These are phyloP conservation scores for Anableps anableps DNA, from an alignment of 2,797 vertebrate species.

Conservation along the genomic window DNA sequence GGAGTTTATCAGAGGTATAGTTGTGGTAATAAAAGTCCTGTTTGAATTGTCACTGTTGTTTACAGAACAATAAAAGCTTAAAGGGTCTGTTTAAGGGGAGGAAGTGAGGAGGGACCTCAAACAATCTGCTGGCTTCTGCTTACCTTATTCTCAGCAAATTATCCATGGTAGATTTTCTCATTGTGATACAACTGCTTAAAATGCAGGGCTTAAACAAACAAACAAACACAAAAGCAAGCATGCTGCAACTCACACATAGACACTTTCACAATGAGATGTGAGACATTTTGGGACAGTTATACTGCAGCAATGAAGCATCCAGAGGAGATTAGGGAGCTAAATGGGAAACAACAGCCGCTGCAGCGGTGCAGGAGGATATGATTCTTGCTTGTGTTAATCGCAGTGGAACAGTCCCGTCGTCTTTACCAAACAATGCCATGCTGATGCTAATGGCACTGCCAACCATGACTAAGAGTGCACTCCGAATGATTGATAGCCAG, in stretches of 20 bases:
- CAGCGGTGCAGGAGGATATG: conserved; percentile 70
- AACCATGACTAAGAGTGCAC: conserved; percentile 75
- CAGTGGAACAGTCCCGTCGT: conserved; percentile 71
- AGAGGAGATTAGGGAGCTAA: conserved; percentile 71
- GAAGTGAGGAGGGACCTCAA: conserved; percentile 29
- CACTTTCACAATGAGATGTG: conserved; percentile 59
- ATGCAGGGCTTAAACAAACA: conserved; percentile 61
- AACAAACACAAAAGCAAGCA: conserved; percentile 44
- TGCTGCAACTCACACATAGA: conserved; percentile 43
- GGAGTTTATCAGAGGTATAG: conserved; percentile 25
- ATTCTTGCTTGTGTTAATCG: conserved; percentile 81
- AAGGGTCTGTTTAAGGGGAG: conserved; percentile 30
- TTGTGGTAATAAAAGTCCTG: conserved; percentile 31
- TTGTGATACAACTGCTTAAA: conserved; percentile 71
- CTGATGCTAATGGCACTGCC: conserved; percentile 84
- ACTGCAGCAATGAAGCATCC: conserved; percentile 67
- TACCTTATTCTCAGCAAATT: conserved; percentile 73
- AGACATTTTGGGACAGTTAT: conserved; percentile 68
- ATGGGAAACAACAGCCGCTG: conserved; percentile 70
- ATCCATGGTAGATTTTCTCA: conserved; percentile 75
- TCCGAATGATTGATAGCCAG: conserved; percentile 82
- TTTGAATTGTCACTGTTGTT: conserved; percentile 49
- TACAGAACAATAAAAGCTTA: conserved; percentile 59
- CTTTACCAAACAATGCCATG: conserved; percentile 79
- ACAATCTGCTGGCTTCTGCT: conserved; percentile 62